These are phyloP conservation scores for Molorchus minor DNA, from an alignment of 2,888 invertebrate species.

Conservation along the genomic window DNA sequence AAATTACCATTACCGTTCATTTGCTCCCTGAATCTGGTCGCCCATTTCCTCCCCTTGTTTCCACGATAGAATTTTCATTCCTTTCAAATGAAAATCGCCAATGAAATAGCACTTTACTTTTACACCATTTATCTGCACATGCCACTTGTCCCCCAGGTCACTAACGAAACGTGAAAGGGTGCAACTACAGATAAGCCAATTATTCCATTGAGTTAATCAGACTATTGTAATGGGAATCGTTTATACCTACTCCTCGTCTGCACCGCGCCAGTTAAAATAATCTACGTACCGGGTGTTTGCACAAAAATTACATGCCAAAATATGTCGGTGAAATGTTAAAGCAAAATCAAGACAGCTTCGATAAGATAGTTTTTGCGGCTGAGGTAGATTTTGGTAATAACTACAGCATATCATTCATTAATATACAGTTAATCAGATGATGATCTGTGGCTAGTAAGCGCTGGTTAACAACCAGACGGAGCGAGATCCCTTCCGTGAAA, in stretches of 20 bases:
- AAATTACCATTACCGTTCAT: neutral
- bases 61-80: constrained; percentile 1
- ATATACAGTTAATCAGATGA: no score
- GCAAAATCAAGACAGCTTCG: no score
- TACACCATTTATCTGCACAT: constrained; percentile 15
- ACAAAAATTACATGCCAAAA: no score
- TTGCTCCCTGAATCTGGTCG: neutral
- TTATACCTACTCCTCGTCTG: constrained; percentile 30
- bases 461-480: no score
- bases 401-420: no score
- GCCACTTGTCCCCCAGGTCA: constrained; percentile 28
- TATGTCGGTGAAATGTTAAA: neutral
- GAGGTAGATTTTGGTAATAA: no score
- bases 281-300: constrained; percentile 3
- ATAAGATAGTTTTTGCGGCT: no score
- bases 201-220: constrained; percentile 44
- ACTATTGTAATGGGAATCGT: constrained; percentile 39
- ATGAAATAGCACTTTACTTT: constrained; percentile 11
- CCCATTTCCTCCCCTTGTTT: neutral
- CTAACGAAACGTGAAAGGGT: constrained; percentile 31
- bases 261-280: neutral
- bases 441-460: no score
- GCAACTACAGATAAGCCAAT: constrained; percentile 37
- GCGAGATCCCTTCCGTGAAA: no score
- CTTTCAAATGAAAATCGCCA: constrained; percentile 5